A percentile compares a stretch with the other conserved stretches of the same genome.
Evolutionary conservation across 2,888 invertebrate genomes (phyloP).

Genomic region (Pseudococcus longispinus): DNA sequence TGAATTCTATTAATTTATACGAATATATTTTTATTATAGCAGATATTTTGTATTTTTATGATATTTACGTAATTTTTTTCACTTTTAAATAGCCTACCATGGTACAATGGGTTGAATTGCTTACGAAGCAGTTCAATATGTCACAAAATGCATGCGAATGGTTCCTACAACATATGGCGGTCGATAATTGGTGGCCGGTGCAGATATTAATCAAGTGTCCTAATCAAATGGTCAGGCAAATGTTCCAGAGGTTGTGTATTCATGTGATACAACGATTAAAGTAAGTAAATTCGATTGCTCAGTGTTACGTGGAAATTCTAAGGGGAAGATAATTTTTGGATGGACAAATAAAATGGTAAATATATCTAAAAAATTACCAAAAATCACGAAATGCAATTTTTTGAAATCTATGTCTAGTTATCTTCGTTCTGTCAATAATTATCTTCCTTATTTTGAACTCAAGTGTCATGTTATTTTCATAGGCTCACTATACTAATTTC

Average conservation of each 20-base stretch:
- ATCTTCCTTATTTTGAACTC: too few relatives aligned
- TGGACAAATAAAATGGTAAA: too few relatives aligned
- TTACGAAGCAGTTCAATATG: constrained; percentile 93
- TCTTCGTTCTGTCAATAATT: too few relatives aligned
- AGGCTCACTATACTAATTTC: not conserved
- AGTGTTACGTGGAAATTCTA: too few relatives aligned
- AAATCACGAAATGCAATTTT: too few relatives aligned
- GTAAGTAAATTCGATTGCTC: constrained; percentile 63
- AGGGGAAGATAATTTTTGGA: too few relatives aligned
- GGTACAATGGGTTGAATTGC: constrained; percentile 94
- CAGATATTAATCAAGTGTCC: constrained; percentile 93
- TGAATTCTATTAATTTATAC: not conserved
- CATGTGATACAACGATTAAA: constrained; percentile 91
- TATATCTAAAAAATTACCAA: too few relatives aligned
- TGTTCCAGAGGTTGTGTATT: constrained; percentile 94
- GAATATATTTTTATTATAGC: not conserved
- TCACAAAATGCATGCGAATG: constrained; percentile 89
- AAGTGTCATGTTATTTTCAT: not conserved
- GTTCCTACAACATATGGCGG: constrained; percentile 92
- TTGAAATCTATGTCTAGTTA: too few relatives aligned
- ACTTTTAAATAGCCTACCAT: constrained; percentile 78
- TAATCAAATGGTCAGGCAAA: constrained; percentile 95
- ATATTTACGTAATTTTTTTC: constrained; percentile 16
- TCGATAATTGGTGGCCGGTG: constrained; percentile 95
- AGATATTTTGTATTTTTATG: not conserved